Conservation (phyloP, 2,797 vertebrate species). For the Pangasius djambal region DNA sequence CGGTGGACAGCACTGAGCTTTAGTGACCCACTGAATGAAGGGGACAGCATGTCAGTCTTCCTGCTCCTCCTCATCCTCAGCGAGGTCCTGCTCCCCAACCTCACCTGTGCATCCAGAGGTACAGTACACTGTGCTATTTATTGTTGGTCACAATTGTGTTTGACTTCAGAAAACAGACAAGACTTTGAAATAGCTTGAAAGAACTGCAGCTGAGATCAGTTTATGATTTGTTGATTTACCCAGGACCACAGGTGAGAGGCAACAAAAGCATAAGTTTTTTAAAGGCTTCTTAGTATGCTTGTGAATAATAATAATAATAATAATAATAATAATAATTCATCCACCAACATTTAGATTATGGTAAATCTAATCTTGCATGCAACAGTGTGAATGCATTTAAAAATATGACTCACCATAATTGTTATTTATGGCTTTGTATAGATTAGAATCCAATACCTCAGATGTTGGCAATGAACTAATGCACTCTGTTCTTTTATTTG, state of each 20-base stretch:
- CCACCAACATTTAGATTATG: background rate
- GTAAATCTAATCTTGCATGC: background rate
- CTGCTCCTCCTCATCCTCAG: conserved; percentile 44
- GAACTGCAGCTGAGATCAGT: background rate
- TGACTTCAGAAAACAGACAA: background rate
- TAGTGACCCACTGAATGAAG: conserved; percentile 27
- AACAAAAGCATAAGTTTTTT: background rate
- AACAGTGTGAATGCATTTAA: background rate
- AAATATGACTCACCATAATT: background rate
- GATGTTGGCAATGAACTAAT: conserved; percentile 11
- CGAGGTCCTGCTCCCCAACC: conserved; percentile 41
- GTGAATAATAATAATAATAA: background rate
- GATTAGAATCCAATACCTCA: conserved; percentile 15
- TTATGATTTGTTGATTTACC: background rate
- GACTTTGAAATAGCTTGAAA: background rate
- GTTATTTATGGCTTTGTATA: conserved; percentile 28
- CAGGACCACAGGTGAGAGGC: background rate
- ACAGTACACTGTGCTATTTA: conserved; percentile 15
- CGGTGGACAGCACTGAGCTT: conserved; percentile 7
- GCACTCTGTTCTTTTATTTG: conserved; percentile 11
- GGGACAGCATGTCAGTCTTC: conserved; percentile 47
- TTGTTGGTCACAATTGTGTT: background rate
- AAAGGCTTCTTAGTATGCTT: background rate
- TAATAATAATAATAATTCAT: background rate
- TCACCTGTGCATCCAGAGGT: conserved; percentile 50